Conservation (phyloP, 2,113 vertebrate genomes). For the Triplophysa dalaica region DNA sequence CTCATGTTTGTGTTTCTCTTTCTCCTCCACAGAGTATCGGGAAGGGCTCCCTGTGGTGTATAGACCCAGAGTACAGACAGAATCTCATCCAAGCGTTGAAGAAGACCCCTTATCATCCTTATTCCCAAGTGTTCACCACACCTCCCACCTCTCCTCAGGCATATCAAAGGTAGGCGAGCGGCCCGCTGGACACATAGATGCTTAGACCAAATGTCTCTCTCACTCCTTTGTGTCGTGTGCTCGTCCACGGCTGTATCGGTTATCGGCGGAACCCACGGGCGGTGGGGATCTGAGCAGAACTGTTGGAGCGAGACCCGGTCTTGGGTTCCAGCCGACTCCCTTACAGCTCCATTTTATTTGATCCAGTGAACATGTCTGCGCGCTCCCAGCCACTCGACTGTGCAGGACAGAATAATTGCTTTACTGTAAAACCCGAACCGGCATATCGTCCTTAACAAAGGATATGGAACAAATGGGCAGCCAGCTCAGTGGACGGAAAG, state of each 20-base stretch:
- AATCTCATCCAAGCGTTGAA: slow-evolving; percentile 99
- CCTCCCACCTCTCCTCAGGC: slow-evolving; percentile 88
- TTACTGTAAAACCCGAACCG: slow-evolving; percentile 55
- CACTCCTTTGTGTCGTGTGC: not conserved
- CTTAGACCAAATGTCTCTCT: slow-evolving; percentile 50
- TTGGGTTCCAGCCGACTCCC: slow-evolving; percentile 6
- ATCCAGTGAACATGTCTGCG: slow-evolving; percentile 45
- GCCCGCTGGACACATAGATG: slow-evolving; percentile 37
- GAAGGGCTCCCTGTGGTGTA: slow-evolving; percentile 98
- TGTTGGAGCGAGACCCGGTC: slow-evolving; percentile 32
- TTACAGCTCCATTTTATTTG: slow-evolving; percentile 34
- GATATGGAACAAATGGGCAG: slow-evolving; percentile 20
- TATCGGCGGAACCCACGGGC: not conserved
- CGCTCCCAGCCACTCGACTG: slow-evolving; percentile 46
- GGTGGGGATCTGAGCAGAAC: not conserved
- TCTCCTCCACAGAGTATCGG: slow-evolving; percentile 87
- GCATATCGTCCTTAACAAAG: slow-evolving; percentile 45
- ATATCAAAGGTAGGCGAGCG: slow-evolving; percentile 86
- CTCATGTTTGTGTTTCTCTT: slow-evolving; percentile 28
- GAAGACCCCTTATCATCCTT: slow-evolving; percentile 98
- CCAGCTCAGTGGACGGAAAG: slow-evolving; percentile 19
- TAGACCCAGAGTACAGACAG: slow-evolving; percentile 98
- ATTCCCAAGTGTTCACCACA: slow-evolving; percentile 84
- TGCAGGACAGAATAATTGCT: slow-evolving; percentile 44
- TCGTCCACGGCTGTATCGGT: slow-evolving; percentile 20